Evolutionary conservation across 2,113 vertebrate genomes (phyloP).

Genomic region (Spizaetus ornatus): DNA sequence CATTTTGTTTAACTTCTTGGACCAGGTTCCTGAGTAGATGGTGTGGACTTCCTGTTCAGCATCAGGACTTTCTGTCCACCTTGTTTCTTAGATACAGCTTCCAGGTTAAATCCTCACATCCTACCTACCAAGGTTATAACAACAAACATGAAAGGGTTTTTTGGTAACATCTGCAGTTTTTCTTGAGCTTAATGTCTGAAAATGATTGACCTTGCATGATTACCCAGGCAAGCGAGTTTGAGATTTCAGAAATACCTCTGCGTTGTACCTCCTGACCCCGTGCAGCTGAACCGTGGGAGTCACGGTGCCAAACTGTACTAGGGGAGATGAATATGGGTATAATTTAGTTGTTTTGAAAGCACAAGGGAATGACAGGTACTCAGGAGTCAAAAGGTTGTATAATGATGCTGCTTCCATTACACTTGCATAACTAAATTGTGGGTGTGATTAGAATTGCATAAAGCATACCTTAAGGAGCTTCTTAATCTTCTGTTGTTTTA

Average conservation of each 20-base stretch:
- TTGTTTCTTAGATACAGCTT: background rate
- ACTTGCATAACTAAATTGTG: background rate
- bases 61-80: background rate
- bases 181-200: background rate
- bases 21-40: background rate
- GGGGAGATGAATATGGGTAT: background rate
- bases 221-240: background rate
- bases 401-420: background rate
- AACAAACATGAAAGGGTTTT: background rate
- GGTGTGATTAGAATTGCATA: background rate
- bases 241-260: background rate
- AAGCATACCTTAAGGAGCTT: background rate
- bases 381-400: background rate
- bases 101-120: background rate
- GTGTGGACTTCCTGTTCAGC: background rate
- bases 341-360: background rate
- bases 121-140: background rate
- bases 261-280: background rate
- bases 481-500: background rate
- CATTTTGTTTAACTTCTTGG: background rate
- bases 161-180: background rate
- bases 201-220: background rate
- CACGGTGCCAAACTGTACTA: rapidly evolving
- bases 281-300: background rate
- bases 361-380: background rate